Percentiles rank a stretch among this genome's conserved stretches.
These are phyloP conservation scores for Augiades crinisus DNA, from an alignment of 2,888 invertebrate species.

Conservation along the genomic window DNA sequence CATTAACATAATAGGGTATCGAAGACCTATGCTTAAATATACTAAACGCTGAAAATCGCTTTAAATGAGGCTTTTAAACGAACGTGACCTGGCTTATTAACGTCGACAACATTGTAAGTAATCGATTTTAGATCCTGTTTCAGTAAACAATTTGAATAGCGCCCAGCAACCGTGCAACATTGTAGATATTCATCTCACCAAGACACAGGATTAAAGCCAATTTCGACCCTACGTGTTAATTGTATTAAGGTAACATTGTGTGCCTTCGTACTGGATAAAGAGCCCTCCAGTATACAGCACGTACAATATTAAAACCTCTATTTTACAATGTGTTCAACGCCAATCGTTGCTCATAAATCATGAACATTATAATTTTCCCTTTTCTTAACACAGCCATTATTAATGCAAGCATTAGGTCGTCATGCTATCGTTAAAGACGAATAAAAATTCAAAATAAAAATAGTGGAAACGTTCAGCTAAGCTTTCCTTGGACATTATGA, in stretches of 20 bases:
- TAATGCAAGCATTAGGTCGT: too few relatives aligned
- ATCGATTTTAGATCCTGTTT: constrained; percentile 1
- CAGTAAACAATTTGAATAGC: constrained; percentile 11
- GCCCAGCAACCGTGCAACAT: constrained; percentile 1
- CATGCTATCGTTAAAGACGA: too few relatives aligned
- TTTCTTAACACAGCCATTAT: too few relatives aligned
- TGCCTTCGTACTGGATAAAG: background rate
- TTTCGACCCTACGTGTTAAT: background rate
- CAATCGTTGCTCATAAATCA: background rate
- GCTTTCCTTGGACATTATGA: too few relatives aligned
- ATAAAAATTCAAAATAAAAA: too few relatives aligned
- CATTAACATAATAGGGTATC: too few relatives aligned
- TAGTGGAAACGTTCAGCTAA: too few relatives aligned
- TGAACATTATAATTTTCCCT: background rate
- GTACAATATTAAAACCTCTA: background rate
- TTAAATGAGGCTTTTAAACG: background rate
- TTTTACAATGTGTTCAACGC: constrained; percentile 1
- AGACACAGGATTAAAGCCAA: background rate
- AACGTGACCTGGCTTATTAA: too few relatives aligned
- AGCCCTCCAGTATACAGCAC: background rate
- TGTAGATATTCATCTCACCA: background rate
- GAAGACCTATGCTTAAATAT: too few relatives aligned
- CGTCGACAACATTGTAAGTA: background rate
- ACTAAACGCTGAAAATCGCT: too few relatives aligned
- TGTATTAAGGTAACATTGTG: background rate